Evolutionary conservation across 2,797 vertebrate species (phyloP).

Genomic region (Carduelis carduelis): DNA sequence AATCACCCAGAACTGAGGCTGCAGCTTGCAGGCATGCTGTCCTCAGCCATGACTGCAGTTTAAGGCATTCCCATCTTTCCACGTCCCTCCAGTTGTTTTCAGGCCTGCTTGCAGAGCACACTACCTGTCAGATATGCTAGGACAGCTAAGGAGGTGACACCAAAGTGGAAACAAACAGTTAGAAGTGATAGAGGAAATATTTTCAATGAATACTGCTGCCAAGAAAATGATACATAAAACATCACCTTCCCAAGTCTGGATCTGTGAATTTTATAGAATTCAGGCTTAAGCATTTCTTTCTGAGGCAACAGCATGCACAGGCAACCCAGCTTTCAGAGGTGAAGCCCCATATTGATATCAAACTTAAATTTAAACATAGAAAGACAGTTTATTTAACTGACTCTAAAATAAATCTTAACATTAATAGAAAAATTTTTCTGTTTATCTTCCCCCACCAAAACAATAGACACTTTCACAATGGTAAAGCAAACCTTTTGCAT

Average conservation of each 20-base stretch:
- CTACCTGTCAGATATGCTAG: background rate
- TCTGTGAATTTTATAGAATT: background rate
- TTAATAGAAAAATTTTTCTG: background rate
- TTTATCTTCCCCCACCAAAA: background rate
- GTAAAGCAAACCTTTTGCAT: background rate
- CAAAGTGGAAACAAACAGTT: background rate
- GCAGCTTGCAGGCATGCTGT: background rate
- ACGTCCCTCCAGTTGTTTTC: background rate
- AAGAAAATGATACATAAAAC: constrained; percentile 1
- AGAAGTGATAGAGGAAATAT: constrained; percentile 9
- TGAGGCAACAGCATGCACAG: background rate
- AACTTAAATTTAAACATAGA: background rate
- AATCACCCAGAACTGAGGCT: background rate
- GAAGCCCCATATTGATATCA: background rate
- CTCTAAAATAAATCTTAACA: background rate
- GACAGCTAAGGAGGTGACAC: background rate
- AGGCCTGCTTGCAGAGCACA: constrained; percentile 2
- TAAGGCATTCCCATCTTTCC: background rate
- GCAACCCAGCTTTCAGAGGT: background rate
- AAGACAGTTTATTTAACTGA: background rate
- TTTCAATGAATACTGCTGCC: constrained; percentile 7
- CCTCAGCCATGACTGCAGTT: background rate
- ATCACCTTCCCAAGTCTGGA: background rate
- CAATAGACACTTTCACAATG: background rate
- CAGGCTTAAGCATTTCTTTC: background rate